Conservation (phyloP, 2,113 vertebrate species). For the Malurus elegans region DNA sequence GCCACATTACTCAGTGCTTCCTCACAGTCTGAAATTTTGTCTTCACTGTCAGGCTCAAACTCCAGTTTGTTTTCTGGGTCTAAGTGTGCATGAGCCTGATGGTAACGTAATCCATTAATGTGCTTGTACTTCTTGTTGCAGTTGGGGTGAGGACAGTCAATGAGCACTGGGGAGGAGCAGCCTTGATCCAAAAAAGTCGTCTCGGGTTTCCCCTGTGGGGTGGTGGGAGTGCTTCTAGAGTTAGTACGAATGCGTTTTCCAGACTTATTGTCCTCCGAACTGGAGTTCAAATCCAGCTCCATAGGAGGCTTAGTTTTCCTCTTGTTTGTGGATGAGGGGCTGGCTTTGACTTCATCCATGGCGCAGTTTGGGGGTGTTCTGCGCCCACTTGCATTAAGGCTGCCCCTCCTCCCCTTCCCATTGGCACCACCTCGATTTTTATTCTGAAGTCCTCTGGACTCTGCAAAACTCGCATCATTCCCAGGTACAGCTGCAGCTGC, state of each 20-base stretch:
- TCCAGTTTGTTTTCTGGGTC: slow-evolving; percentile 92
- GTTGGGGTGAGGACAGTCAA: slow-evolving; percentile 97
- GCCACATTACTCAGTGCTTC: slow-evolving; percentile 83
- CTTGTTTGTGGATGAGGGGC: slow-evolving; percentile 83
- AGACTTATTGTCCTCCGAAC: slow-evolving; percentile 87
- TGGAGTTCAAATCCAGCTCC: slow-evolving; percentile 90
- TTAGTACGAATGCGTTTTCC: slow-evolving; percentile 93
- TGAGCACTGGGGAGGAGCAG: slow-evolving; percentile 91
- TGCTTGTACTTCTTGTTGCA: slow-evolving; percentile 99
- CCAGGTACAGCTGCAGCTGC: slow-evolving; percentile 78
- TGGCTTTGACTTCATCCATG: slow-evolving; percentile 89
- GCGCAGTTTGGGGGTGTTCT: slow-evolving; percentile 88
- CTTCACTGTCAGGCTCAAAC: slow-evolving; percentile 90
- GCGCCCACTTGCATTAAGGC: slow-evolving; percentile 89
- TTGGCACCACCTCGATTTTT: slow-evolving; percentile 89
- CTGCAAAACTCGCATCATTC: slow-evolving; percentile 78
- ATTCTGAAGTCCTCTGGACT: slow-evolving; percentile 88
- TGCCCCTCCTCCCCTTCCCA: slow-evolving; percentile 90
- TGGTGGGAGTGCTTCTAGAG: slow-evolving; percentile 93
- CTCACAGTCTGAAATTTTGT: slow-evolving; percentile 93
- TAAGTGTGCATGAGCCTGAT: slow-evolving; percentile 96
- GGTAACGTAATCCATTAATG: slow-evolving; percentile 96
- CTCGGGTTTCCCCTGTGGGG: slow-evolving; percentile 92
- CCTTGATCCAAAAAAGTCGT: slow-evolving; percentile 91
- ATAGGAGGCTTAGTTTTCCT: slow-evolving; percentile 91